Base-by-base conservation (phyloP, 2,113 vertebrate species). In the Chaetodon trifascialis region DNA sequence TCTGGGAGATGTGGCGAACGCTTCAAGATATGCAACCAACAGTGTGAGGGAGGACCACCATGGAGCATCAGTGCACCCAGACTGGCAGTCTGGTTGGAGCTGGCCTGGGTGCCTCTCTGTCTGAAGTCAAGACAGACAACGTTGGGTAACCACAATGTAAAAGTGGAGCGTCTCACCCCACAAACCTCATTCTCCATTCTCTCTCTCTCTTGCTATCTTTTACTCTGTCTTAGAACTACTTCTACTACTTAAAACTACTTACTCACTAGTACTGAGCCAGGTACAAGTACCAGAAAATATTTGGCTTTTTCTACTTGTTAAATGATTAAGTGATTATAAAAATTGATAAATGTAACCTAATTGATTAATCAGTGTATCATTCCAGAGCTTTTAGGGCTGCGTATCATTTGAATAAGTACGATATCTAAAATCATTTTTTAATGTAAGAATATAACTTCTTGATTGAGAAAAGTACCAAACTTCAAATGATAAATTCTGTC, bases 121-220 rank as follows among this genome's bases (percentile, higher is more conserved):
- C 91, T 92, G 84, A 90, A 89, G 89, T 90, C 87, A 90, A 89
- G 84, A 86, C 82, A 91, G 88, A 91, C 87, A 91, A 83, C 25
- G 54, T 25, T 71, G 86, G 88, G 60, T 60, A 81, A 87, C 90
- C 88, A 17, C 85, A 86, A 84, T 87, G 89, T 90, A 91, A 91
- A 92, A 91, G 82, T 83, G 86, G 80, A 87, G 86, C 42, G 42
- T 89, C 82, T 88, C 73, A 71, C 64, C 78, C 80, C 81, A 82
- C 82, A 89, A 80, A 66, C 51, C 85, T 81, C 79, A 55, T 55
- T 76, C 73, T 85, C 79, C 7, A 17, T 54, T 86, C 76, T 80
- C 81, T 81, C 66, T 23, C n/a, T 79, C 16, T 83, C 16, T 56
- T 40, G 55, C 54, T 70, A 52, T 68, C 55, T 73, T 67, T 69